Conservation (phyloP, 2,113 vertebrate genomes). For the Larimichthys crocea region DNA sequence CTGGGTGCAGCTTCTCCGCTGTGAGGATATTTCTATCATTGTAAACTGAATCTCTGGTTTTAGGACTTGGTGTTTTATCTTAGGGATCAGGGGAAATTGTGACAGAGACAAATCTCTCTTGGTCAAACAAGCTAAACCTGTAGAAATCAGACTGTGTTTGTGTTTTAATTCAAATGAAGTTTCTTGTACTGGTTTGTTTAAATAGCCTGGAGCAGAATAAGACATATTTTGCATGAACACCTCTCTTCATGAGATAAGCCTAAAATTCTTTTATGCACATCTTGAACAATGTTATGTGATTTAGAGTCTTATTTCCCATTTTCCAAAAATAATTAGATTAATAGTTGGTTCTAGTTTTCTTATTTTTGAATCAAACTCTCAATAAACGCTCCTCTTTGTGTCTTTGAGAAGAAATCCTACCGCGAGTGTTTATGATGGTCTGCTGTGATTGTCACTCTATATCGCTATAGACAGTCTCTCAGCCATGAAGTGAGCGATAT, state of each 20-base stretch:
- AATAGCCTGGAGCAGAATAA: conserved; percentile 3
- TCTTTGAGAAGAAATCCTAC: neutral
- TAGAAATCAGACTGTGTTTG: neutral
- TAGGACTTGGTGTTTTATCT: neutral
- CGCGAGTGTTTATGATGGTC: neutral
- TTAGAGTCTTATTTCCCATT: no score
- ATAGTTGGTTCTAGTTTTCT: no score
- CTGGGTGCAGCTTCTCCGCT: neutral
- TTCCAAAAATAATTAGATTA: no score
- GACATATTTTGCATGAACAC: neutral
- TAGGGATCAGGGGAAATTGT: neutral
- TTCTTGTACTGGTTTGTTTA: neutral
- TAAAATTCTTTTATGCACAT: no score
- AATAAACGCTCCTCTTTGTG: neutral
- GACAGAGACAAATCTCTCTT: neutral
- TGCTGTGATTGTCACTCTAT: neutral
- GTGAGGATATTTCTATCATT: neutral
- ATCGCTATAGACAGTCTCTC: neutral
- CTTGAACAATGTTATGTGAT: no score
- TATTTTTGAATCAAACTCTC: no score
- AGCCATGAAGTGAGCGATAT: conserved; percentile 36
- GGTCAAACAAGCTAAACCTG: conserved; percentile 7
- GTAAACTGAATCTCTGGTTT: neutral
- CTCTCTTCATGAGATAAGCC: neutral
- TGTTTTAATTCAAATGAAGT: neutral